Evolutionary conservation across 2,113 vertebrate species (phyloP).

Genomic region (Spea multiplicata): DNA sequence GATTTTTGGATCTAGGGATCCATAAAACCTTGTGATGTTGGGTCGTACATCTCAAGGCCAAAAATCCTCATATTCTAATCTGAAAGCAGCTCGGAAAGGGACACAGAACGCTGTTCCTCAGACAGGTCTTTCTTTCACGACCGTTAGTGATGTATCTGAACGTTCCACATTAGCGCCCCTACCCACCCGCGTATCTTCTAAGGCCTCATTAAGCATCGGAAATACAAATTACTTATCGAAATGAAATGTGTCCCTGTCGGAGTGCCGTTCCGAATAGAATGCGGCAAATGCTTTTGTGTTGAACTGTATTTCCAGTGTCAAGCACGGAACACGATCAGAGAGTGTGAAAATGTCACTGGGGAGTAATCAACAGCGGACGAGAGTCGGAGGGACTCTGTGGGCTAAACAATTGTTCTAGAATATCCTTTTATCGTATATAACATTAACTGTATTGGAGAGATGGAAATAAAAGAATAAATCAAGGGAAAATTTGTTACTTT

Average conservation of each 20-base stretch:
- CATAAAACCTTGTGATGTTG: no score
- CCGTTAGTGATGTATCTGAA: background rate
- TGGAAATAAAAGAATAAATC: no score
- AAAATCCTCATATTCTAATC: no score
- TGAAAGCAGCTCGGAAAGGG: no score
- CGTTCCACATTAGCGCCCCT: background rate
- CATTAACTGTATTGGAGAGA: no score
- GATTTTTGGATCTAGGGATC: no score
- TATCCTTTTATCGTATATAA: no score
- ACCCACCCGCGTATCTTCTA: background rate
- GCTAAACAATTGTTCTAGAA: no score
- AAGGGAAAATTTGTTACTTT: no score
- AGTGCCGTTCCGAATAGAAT: slow-evolving; percentile 10
- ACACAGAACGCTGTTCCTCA: background rate
- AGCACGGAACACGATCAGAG: slow-evolving; percentile 4
- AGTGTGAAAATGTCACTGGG: slow-evolving; percentile 5
- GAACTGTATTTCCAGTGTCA: slow-evolving; percentile 5
- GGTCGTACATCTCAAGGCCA: no score
- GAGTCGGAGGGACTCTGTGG: no score
- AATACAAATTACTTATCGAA: background rate
- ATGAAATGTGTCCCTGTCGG: slow-evolving; percentile 19
- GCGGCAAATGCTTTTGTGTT: slow-evolving; percentile 17
- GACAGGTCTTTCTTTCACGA: background rate
- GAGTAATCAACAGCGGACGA: no score
- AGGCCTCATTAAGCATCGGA: background rate